Evolutionary conservation across 2,797 vertebrate genomes (phyloP), one percentile per base, ranked within the genome.

Genomic region (Sciaenops ocellatus): DNA sequence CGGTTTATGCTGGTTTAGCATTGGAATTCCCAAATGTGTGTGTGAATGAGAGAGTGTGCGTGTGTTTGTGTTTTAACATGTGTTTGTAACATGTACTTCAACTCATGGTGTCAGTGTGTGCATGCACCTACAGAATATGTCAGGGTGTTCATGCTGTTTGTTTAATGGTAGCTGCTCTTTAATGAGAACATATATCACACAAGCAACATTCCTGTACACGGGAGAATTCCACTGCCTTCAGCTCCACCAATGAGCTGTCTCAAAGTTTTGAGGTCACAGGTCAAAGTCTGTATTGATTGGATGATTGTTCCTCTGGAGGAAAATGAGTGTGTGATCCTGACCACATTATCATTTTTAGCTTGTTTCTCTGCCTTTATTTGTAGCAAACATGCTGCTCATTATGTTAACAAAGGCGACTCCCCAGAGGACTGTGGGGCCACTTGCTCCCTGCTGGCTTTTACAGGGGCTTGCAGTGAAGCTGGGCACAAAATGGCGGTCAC

Each of bases 401-500:
- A 80, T 80, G 55, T 51, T 73, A 70, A 83, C 69, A 34, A 60
- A 77, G 52, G 51, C 2, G 6, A 18, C 10, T 55, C 67, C 62
- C 61, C 16, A 26, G 52, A n/a, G 20, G 55, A 50, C 28, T 1
- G 51, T 1, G 38, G 44, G 10, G 17, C 55, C 41, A 17, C 22
- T 30, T 20, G 1, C 69, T 64, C n/a, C 16, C 56, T 34, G n/a
- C 76, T 41, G 34, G 44, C 34, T 61, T 66, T 60, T 51, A 50
- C 20, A 44, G 18, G 44, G 46, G 68, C 28, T 73, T 15, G 48
- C 34, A 56, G 63, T 61, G 69, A 54, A 79, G 52, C 50, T 73
- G 46, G 71, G 20, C 79, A 72, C 72, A 86, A 83, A 83, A 85
- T 83, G 78, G 69, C 5, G 13, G 72, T 74, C 57, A 38, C 38